Conservation (phyloP, 2,113 vertebrate species). For the Hippopotamus amphibius region DNA sequence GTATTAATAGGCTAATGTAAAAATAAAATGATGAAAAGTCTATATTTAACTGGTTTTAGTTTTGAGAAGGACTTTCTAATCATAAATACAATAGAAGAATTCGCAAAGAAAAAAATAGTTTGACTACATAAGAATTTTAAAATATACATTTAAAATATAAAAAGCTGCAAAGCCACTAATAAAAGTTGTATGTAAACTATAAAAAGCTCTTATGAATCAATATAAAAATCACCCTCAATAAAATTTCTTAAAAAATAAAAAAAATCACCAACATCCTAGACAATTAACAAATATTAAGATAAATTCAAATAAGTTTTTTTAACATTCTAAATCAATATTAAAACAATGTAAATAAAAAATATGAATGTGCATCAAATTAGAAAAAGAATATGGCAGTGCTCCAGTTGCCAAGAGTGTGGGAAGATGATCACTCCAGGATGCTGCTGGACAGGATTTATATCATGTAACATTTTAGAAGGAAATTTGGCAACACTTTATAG, state of each 20-base stretch:
- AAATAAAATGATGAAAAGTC: constrained; percentile 43
- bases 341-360: constrained; percentile 6
- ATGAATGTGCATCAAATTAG: neutral
- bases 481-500: constrained; percentile 35
- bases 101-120: neutral
- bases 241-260: too few relatives aligned
- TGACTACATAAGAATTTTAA: neutral
- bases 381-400: neutral
- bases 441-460: neutral
- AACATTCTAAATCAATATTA: neutral
- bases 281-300: neutral
- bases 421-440: neutral
- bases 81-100: neutral
- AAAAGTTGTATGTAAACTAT: neutral
- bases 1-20: neutral
- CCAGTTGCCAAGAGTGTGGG: neutral
- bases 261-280: constrained; percentile 9
- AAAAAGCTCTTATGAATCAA: neutral
- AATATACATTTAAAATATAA: constrained; percentile 2
- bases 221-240: neutral
- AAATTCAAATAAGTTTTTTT: neutral
- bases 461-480: neutral
- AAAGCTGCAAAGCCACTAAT: neutral
- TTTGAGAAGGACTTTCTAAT: neutral
- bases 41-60: neutral